phyloP scores from a whole-genome alignment of 2,888 invertebrate species.

The Cheilosia impressa region DNA sequence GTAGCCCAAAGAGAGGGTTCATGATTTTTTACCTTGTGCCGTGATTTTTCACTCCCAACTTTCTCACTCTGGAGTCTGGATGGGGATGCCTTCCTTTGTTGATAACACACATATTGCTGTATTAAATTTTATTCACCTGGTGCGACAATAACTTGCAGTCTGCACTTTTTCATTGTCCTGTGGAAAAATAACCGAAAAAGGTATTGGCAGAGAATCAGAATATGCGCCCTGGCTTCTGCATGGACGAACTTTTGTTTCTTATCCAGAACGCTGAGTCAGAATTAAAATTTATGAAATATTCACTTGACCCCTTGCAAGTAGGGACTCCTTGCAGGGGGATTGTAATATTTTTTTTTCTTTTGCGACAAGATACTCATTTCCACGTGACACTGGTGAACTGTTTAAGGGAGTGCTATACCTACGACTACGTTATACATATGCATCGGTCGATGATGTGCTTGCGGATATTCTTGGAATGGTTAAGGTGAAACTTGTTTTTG shows the following conservation, averaged over 20 bases:
- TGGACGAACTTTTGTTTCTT: constrained; percentile 36
- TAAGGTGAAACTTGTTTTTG: no score
- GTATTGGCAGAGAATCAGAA: constrained; percentile 15
- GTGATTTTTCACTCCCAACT: constrained; percentile 12
- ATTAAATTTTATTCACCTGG: constrained; percentile 55
- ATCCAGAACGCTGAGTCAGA: constrained; percentile 29
- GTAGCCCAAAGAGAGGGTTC: background rate
- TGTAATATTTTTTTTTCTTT: constrained; percentile 28
- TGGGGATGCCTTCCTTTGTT: background rate
- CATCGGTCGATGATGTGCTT: background rate
- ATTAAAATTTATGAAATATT: constrained; percentile 56
- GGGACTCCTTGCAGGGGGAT: background rate
- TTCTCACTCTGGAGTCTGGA: no score
- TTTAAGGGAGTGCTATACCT: background rate
- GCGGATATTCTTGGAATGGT: background rate
- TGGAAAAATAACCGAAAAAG: background rate
- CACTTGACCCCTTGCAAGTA: constrained; percentile 41
- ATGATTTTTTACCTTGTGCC: constrained; percentile 22
- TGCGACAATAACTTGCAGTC: constrained; percentile 55
- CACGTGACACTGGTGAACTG: constrained; percentile 10
- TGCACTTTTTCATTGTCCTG: constrained; percentile 41
- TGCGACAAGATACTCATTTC: constrained; percentile 26
- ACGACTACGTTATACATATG: no score
- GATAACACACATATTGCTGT: constrained; percentile 39
- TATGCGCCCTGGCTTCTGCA: constrained; percentile 6